phyloP scores from a whole-genome alignment of 2,797 vertebrate species.

The Sebastes paucispinis region DNA sequence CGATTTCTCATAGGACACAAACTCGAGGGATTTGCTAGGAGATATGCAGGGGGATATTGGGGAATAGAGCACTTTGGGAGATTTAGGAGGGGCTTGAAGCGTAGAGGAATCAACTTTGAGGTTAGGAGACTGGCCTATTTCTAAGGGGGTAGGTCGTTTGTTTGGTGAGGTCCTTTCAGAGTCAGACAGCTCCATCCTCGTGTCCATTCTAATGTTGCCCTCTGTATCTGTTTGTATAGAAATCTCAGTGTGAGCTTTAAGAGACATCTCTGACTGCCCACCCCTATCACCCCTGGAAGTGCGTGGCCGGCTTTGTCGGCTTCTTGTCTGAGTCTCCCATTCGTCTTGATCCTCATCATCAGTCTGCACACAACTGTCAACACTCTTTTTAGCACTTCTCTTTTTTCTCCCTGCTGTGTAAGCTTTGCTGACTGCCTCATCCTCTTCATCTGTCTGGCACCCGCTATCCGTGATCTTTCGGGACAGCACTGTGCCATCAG shows the following conservation, averaged over 20 bases:
- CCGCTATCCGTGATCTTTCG: slow-evolving; percentile 95
- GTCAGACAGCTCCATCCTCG: slow-evolving; percentile 93
- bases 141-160: slow-evolving; percentile 93
- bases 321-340: slow-evolving; percentile 89
- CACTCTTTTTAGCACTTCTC: slow-evolving; percentile 90
- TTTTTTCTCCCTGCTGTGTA: slow-evolving; percentile 89
- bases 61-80: slow-evolving; percentile 97
- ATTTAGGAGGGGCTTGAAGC: slow-evolving; percentile 92
- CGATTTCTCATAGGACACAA: slow-evolving; percentile 93
- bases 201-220: slow-evolving; percentile 91
- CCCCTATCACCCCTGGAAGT: slow-evolving; percentile 82
- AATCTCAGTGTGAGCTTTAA: slow-evolving; percentile 97
- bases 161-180: slow-evolving; percentile 90
- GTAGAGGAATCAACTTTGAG: slow-evolving; percentile 89
- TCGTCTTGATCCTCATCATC: slow-evolving; percentile 99
- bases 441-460: slow-evolving; percentile 97
- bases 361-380: slow-evolving; percentile 98
- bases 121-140: slow-evolving; percentile 91
- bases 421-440: slow-evolving; percentile 87
- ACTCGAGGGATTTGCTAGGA: slow-evolving; percentile 95
- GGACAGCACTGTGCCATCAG: slow-evolving; percentile 81
- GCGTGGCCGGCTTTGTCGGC: slow-evolving; percentile 78
- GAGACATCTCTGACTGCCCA: slow-evolving; percentile 83
- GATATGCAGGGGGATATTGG: slow-evolving; percentile 95
- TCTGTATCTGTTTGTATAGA: slow-evolving; percentile 98